Evolutionary conservation across 2,888 invertebrate species (phyloP), one percentile per base, ranked within the genome.

Genomic region (Acrobasis consociella): DNA sequence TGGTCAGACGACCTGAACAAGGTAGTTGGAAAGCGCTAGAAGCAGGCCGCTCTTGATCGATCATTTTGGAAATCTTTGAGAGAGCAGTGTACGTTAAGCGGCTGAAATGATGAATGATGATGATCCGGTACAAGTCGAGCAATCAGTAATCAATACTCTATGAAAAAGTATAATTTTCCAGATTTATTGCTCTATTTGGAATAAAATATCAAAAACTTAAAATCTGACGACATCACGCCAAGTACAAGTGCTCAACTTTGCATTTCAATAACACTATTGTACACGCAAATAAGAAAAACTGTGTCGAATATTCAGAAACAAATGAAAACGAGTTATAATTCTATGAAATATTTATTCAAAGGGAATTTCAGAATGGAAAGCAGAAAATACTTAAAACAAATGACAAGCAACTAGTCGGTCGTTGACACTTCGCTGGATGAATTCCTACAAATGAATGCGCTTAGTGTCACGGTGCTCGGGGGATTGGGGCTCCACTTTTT

Each of bases 401-500:
- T 13, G 46, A 52, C 17, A n/a, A 52, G 52, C 31, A 52, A 31
- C 31, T 13, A 52, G 52, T 52, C 52, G 53, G 53, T 38, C 53
- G 37, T 55, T 38, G 53, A 55, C 53, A 55, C 53, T 15, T 37
- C 37, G 15, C 15, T 55, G 52, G 50, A 50, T 50, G 50, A 50
- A 50, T 50, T 22, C 17, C 11, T 50, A 50, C 50, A 50, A 50
- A 50, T 50, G 50, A 50, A 11, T 1, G 50, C 17, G 50, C 50
- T 50, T 50, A 50, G 50, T 17, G 50, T 55, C 53, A 52, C 52
- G 39, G 15, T 55, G 38, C 53, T 15, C 15, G 13, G 16, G 37
- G 38, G 53, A 55, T 38, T 31, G 52, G 10, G 53, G 38, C 15
- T 38, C 38, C 53, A 46, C n/a, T 16, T 38, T 16, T 53, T n/a